Evolutionary conservation across 2,888 invertebrate genomes (phyloP), one percentile per base, ranked within the genome.

Genomic region (Nasonovia ribisnigri): DNA sequence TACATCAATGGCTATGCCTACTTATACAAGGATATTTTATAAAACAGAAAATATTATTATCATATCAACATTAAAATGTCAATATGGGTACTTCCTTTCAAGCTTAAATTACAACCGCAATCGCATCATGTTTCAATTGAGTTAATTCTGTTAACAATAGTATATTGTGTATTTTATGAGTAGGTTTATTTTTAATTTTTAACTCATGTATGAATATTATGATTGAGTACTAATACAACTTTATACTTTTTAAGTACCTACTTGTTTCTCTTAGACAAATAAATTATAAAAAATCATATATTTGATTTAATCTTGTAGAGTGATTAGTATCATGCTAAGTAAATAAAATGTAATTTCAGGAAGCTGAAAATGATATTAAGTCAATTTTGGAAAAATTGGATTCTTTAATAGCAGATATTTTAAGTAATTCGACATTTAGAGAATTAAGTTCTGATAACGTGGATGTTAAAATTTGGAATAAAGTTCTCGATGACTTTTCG

Each of bases 401-500:
- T 10, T 67, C 57, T 8, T 60, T 93, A 60, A 93, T 3, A 86
- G 11, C 42, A 48, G 93, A 93, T 42, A 93, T 93, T 86, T 90
- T 90, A 48, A 90, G 24, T 60, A 93, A 93, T 48, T 29, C 24
- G n/a, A 90, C 93, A 42, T 90, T 93, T 57, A 93, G 93, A 93
- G 36, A 93, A 86, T 93, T 93, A 24, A 60, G 16, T 0, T 93
- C 93, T 29, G 60, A 93, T 67, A 93, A 93, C 10, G 67, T 86
- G 24, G 93, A 93, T 43, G 90, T 93, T 36, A 11, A 90, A 48
- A 90, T 93, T 29, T 93, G 93, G 93, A 93, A 93, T 84, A 84
- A 93, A 60, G 48, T 93, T 3, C 90, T 93, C 11, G 86, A 90
- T 8, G 93, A 93, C 43, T 93, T 90, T 86, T 95, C 95, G 88